Evolutionary conservation across 2,113 vertebrate species (phyloP).

Genomic region (Ursus arctos): DNA sequence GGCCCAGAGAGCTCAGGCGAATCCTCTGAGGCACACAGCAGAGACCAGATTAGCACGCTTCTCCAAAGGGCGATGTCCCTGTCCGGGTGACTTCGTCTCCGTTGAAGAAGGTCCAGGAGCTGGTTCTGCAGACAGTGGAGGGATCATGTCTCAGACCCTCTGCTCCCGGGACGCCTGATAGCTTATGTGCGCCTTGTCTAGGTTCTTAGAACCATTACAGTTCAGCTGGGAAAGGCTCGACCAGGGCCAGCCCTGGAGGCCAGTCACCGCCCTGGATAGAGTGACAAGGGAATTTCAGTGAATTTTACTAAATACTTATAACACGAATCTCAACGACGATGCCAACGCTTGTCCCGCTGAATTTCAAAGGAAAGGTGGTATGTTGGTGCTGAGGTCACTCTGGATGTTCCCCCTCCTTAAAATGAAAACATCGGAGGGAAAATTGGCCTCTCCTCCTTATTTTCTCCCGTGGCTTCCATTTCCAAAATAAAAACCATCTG

Average conservation of each 20-base stretch:
- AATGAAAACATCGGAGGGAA: neutral
- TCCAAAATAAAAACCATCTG: too few relatives aligned
- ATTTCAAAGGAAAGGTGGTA: neutral
- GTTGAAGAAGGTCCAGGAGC: neutral
- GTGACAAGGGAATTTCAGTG: neutral
- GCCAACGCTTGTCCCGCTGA: neutral
- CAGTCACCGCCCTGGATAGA: neutral
- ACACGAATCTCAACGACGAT: rapidly evolving
- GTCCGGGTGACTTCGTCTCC: rapidly evolving
- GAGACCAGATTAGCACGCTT: too few relatives aligned
- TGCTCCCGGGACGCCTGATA: neutral
- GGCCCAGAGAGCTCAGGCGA: neutral
- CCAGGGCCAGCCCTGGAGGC: neutral
- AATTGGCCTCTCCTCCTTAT: neutral
- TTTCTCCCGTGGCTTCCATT: neutral
- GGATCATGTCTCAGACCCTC: rapidly evolving
- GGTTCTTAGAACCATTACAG: neutral
- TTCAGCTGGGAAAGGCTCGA: neutral
- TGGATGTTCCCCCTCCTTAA: neutral
- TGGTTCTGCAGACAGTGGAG: rapidly evolving
- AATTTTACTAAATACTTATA: neutral
- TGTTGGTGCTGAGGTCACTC: rapidly evolving
- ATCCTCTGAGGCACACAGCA: neutral
- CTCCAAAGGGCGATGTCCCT: rapidly evolving
- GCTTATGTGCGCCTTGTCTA: rapidly evolving